Base-by-base conservation (phyloP, 2,113 vertebrate species). In the Echinops telfairi region DNA sequence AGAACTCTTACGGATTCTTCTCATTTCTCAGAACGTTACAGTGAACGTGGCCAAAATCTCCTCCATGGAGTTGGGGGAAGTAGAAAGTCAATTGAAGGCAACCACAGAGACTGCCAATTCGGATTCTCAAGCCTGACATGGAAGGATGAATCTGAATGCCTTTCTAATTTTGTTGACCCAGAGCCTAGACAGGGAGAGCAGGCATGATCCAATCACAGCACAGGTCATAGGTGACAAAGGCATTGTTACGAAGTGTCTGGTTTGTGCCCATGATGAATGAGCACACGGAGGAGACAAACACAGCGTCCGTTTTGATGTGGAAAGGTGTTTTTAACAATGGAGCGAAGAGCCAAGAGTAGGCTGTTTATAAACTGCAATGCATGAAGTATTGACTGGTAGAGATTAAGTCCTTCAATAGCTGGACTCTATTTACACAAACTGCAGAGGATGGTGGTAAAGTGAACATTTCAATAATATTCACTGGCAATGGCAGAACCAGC, bases 81-180 rank as follows among this genome's bases (percentile, higher is more conserved):
- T 25, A 68, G 64, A 83, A 91, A 83, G 64, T 25, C 84, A 96
- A 88, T 25, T 3, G 57, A 95, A 25, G 62, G 71, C 93, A 93
- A 81, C 53, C 83, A 88, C 76, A 33, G 90, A 92, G 75, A 87
- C 16, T 77, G 40, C 58, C 86, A 77, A 64, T 53, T 57, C 8
- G 47, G 64, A 86, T 71, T 75, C 62, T 90, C 40, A 75, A 94
- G 58, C 40, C 43, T 25, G 2, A 71, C 5, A 17, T 92, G 70
- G 82, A 95, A 85, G n/a, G 27, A 27, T 88, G 40, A 79, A 79
- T 36, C 71, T n/a, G 9, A 92, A n/a, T 15, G n/a, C 83, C 33
- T 27, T 88, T 93, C 84, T 23, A 79, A 73, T 90, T 53, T 73
- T 73, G 68, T 40, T 90, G 84, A 66, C 53, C 78, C 60, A 90